Conservation (phyloP, 2,797 vertebrate species). For the Lycodopsis pacificus region DNA sequence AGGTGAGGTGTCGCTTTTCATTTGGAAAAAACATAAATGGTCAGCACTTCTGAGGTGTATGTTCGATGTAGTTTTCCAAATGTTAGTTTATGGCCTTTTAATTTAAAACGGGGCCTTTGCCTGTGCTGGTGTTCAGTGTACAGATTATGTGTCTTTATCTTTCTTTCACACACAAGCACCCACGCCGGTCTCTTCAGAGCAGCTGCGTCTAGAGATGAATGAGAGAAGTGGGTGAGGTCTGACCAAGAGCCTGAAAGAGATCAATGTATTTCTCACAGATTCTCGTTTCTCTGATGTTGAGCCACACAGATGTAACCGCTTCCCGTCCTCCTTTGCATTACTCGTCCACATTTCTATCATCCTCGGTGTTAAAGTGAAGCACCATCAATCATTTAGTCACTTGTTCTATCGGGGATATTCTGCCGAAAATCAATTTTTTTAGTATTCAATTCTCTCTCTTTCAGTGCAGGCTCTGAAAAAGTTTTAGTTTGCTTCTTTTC, state of each 20-base stretch:
- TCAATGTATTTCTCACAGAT: slow-evolving; percentile 52
- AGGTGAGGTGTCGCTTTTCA: slow-evolving; percentile 66
- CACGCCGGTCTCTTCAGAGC: slow-evolving; percentile 36
- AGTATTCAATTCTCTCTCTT: slow-evolving; percentile 9
- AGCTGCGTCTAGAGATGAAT: slow-evolving; percentile 56
- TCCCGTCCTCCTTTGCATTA: neutral
- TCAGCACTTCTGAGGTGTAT: slow-evolving; percentile 10
- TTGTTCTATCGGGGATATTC: neutral
- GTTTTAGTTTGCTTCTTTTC: slow-evolving; percentile 22
- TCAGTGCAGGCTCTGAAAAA: neutral
- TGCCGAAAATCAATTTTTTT: neutral
- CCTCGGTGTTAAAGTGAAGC: neutral
- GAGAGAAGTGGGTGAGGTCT: slow-evolving; percentile 49
- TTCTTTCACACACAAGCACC: slow-evolving; percentile 32
- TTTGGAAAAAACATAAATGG: slow-evolving; percentile 40
- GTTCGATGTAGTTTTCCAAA: slow-evolving; percentile 6
- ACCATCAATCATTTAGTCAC: neutral
- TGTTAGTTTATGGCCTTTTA: slow-evolving; percentile 11
- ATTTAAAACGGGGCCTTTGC: slow-evolving; percentile 13
- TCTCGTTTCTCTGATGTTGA: slow-evolving; percentile 41
- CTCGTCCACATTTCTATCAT: slow-evolving; percentile 7
- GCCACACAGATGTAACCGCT: slow-evolving; percentile 39
- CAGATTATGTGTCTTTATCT: slow-evolving; percentile 4
- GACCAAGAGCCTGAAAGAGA: slow-evolving; percentile 47
- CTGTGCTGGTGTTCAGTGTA: slow-evolving; percentile 19